Base-by-base conservation (phyloP, 2,113 vertebrate genomes). In the Trematocara macrostoma region DNA sequence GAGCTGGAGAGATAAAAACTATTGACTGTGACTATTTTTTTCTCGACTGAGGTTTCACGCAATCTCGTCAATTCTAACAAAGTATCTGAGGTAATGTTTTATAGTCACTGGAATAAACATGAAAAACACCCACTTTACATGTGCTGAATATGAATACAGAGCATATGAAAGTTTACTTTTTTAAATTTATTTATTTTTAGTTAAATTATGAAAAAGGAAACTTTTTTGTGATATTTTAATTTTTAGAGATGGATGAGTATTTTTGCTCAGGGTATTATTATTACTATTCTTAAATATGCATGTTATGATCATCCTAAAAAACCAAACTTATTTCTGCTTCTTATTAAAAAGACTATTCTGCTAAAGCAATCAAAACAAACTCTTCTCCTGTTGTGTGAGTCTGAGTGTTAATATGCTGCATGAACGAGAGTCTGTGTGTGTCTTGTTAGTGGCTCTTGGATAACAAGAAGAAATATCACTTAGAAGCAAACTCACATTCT, bases 381-480 rank as follows among this genome's bases (percentile, higher is more conserved):
- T 34, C 15, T 26, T 23, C 52, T 78, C 69, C 16, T 2, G 35
- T 51, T 80, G 55, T 40, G 84, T 59, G 15, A 29, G 57, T 26
- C 8, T 78, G 80, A 12, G 35, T 61, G 76, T 53, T 45, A 29
- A 59, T 59, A 16, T n/a, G 18, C 15, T 71, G 8, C 4, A 84
- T 23, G 78, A 56, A 12, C 45, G 34, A 20, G 26, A 55, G 61
- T 6, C 40, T 83, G 78, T 26, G 40, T 5, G 81, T 12, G 51
- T 53, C 29, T 85, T 81, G 26, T 86, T 86, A 74, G 20, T 57
- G 52, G 34, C 83, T 87, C 69, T 56, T 26, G 11, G 45, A 78
- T 14, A 87, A 86, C 34, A 84, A 78, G 7, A 79, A 14, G 34
- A 81, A 84, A 49, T 80, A 59, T 82, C 42, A 59, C 34, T 45